Percentiles rank a stretch among this genome's conserved stretches.
Evolutionary conservation across 2,888 invertebrate species (phyloP).

Genomic region (Mactromeris polynyma): DNA sequence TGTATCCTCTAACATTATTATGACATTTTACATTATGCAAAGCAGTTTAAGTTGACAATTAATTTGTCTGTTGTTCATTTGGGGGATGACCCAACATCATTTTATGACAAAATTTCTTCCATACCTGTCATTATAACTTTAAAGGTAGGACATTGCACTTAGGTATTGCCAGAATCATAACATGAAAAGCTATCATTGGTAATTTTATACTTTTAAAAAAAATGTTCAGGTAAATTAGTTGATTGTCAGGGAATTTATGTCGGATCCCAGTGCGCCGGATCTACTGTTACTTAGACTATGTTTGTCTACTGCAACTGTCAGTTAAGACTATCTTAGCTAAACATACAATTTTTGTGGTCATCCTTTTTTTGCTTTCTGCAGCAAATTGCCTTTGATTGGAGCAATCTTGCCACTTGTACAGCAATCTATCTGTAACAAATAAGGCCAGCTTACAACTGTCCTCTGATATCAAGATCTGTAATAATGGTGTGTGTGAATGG

Average conservation of each 20-base stretch:
- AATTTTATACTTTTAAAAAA: not conserved
- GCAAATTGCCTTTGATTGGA: too few species aligned
- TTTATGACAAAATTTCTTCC: constrained; percentile 16
- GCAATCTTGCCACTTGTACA: not conserved
- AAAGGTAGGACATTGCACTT: not conserved
- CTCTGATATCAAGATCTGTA: not conserved
- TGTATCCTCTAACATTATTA: not conserved
- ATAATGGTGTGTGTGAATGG: not conserved
- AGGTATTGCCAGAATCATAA: not conserved
- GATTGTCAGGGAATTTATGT: too few species aligned
- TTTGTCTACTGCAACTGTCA: too few species aligned
- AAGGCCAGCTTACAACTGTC: not conserved
- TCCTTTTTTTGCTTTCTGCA: too few species aligned
- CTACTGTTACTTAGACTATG: too few species aligned
- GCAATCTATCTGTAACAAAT: not conserved
- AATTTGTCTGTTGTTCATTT: constrained; percentile 21
- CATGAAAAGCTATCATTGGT: not conserved
- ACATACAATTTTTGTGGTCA: too few species aligned
- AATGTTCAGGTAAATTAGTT: not conserved
- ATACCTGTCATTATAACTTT: not conserved
- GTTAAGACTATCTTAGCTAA: too few species aligned
- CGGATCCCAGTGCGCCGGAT: too few species aligned
- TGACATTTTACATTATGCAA: constrained; percentile 49
- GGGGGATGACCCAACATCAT: constrained; percentile 13
- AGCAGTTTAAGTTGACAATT: constrained; percentile 36